Conservation (phyloP, 2,113 vertebrate genomes). For the Megaceryle torquata region DNA sequence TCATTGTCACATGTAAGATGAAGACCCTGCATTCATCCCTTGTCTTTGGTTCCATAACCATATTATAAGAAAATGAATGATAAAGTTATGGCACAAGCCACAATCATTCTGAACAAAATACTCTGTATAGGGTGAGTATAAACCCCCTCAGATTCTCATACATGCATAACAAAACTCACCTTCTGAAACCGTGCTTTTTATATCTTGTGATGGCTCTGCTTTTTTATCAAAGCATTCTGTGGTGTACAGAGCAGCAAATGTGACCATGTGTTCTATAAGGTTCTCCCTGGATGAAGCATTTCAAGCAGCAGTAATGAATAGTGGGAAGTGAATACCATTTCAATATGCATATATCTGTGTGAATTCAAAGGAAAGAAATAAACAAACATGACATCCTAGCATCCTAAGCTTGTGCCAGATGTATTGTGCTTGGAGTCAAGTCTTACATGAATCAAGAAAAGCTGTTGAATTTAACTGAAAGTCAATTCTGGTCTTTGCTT, state of each 20-base stretch:
- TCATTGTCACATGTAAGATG: neutral
- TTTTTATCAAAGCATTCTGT: neutral
- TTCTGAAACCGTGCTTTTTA: neutral
- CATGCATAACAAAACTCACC: neutral
- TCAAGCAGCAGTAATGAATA: neutral
- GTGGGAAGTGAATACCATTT: neutral
- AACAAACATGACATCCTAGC: neutral
- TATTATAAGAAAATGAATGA: neutral
- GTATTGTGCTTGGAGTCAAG: neutral
- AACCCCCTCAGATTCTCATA: neutral
- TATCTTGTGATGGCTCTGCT: neutral
- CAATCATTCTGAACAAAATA: neutral
- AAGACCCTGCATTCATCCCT: neutral
- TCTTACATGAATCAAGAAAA: neutral
- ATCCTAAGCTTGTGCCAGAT: neutral
- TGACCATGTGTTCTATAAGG: neutral
- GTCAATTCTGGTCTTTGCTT: neutral
- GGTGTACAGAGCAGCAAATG: neutral
- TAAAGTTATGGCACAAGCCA: neutral
- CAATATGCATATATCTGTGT: neutral
- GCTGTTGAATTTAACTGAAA: constrained; percentile 11
- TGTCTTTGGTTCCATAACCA: neutral
- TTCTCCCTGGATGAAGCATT: neutral
- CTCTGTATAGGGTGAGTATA: neutral
- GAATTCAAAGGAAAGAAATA: neutral